Evolutionary conservation across 2,113 vertebrate species (phyloP).

Genomic region (Eidolon helvum): DNA sequence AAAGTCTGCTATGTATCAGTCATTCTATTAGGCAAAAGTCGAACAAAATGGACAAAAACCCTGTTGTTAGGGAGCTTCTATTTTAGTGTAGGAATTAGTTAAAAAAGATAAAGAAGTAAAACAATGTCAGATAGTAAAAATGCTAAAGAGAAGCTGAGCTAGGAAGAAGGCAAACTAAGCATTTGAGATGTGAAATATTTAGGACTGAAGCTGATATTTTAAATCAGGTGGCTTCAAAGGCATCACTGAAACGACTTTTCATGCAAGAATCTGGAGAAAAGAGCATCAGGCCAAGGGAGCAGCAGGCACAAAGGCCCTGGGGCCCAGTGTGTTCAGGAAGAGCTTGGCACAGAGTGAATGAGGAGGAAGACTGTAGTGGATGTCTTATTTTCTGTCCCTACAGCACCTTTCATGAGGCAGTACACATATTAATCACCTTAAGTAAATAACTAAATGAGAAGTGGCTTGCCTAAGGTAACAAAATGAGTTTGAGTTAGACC

Average conservation of each 20-base stretch:
- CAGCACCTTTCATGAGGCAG: neutral
- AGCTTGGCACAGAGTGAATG: neutral
- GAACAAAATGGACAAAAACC: neutral
- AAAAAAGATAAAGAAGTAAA: neutral
- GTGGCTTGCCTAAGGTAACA: neutral
- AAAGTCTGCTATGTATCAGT: neutral
- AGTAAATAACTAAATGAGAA: neutral
- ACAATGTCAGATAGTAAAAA: neutral
- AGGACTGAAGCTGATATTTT: neutral
- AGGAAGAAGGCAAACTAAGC: neutral
- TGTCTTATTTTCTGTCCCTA: neutral
- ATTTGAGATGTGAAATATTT: neutral
- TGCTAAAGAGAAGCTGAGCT: neutral
- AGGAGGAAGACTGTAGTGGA: neutral
- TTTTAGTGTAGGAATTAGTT: neutral
- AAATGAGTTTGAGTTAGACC: neutral
- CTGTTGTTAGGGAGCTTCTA: neutral
- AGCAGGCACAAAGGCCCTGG: neutral
- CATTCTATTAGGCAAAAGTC: neutral
- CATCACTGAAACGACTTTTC: neutral
- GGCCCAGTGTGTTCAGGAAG: neutral
- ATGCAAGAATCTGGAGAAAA: neutral
- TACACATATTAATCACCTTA: neutral
- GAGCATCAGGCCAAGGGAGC: neutral
- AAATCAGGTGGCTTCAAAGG: neutral